These are phyloP conservation scores for Ciconia maguari DNA, from an alignment of 2,113 vertebrate species.

Conservation along the genomic window DNA sequence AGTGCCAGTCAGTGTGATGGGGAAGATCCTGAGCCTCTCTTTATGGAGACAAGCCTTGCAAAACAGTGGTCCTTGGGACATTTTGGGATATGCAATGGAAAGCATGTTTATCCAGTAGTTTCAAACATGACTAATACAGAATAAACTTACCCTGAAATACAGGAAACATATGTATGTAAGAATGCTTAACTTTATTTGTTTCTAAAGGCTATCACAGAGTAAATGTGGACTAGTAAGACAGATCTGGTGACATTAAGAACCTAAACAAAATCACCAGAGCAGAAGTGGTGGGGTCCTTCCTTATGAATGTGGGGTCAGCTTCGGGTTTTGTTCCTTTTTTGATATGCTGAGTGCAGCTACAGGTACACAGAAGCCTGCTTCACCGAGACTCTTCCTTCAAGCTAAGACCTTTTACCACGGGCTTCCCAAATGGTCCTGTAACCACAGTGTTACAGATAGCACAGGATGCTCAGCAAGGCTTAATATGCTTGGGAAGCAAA, in stretches of 20 bases:
- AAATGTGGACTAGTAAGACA: not conserved
- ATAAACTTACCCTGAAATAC: not conserved
- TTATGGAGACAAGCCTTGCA: not conserved
- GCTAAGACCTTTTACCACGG: not conserved
- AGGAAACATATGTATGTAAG: fast-evolving
- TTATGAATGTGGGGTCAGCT: not conserved
- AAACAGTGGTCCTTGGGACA: not conserved
- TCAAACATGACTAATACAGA: not conserved
- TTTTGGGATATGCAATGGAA: not conserved
- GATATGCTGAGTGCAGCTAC: not conserved
- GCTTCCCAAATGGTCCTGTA: not conserved
- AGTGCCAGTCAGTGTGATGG: not conserved
- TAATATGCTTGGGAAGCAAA: not conserved
- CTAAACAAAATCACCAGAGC: not conserved
- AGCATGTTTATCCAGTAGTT: not conserved
- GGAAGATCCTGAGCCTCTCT: not conserved
- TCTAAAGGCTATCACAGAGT: not conserved
- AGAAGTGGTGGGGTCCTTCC: not conserved
- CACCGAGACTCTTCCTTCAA: not conserved
- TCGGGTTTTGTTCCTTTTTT: not conserved
- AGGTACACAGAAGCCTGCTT: not conserved
- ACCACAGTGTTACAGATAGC: not conserved
- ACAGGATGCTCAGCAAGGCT: not conserved
- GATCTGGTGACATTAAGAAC: not conserved
- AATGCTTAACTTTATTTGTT: not conserved